A percentile compares a stretch with the other conserved stretches of the same genome.
phyloP scores from a whole-genome alignment of 2,113 vertebrate species.

The Archocentrus centrarchus region DNA sequence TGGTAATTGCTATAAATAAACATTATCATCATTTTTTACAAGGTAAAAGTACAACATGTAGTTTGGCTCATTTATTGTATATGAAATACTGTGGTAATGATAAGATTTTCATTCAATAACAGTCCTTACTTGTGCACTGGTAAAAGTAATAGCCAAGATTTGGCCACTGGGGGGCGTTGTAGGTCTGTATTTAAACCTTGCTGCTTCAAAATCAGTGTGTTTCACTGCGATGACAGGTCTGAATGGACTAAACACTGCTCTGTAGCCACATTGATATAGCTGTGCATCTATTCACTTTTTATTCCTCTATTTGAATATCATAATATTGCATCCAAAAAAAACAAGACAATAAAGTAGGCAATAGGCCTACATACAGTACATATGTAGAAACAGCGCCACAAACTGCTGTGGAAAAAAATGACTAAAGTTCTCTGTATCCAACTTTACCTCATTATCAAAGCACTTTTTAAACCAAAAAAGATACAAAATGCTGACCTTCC shows the following conservation, averaged over 20 bases:
- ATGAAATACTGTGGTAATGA: not conserved
- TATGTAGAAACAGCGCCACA: not conserved
- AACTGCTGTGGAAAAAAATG: not conserved
- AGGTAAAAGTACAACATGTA: not conserved
- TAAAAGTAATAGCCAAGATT: not conserved
- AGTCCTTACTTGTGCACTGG: not conserved
- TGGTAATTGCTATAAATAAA: not conserved
- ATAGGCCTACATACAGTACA: not conserved
- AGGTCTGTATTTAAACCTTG: not conserved
- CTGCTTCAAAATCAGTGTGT: not conserved
- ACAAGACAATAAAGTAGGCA: not conserved
- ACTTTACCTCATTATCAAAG: not conserved
- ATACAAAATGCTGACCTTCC: not conserved
- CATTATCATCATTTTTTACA: not conserved
- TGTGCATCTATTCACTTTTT: not conserved
- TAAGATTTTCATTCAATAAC: not conserved
- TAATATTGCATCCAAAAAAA: not conserved
- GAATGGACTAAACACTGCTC: not conserved
- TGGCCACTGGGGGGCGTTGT: conserved; percentile 19
- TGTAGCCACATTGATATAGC: not conserved
- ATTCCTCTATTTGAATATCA: not conserved
- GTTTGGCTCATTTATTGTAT: not conserved
- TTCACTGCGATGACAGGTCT: not conserved
- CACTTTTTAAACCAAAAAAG: not conserved
- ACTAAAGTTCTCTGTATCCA: not conserved